Evolutionary conservation across 2,113 vertebrate species (phyloP).

Genomic region (Chaenogobius annularis): DNA sequence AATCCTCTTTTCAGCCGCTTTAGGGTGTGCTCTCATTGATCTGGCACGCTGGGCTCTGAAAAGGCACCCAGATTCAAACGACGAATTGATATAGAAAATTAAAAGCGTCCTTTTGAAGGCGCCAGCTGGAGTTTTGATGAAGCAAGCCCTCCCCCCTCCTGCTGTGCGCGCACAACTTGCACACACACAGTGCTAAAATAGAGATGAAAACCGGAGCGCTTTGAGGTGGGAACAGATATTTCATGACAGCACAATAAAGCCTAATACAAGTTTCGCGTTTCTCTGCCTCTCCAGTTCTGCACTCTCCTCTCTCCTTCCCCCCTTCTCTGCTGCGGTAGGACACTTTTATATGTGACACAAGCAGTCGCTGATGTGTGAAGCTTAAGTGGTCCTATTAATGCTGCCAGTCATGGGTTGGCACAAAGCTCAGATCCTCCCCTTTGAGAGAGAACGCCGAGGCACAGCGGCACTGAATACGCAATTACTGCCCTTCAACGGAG

Average conservation of each 20-base stretch:
- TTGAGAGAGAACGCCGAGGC: slow-evolving; percentile 22
- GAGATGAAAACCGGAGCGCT: slow-evolving; percentile 43
- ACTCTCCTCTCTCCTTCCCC: background rate
- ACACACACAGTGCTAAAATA: slow-evolving; percentile 24
- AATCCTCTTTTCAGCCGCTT: slow-evolving; percentile 1
- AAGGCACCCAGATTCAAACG: slow-evolving; percentile 5
- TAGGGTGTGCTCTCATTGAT: background rate
- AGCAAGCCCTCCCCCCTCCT: slow-evolving; percentile 16
- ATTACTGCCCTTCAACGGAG: slow-evolving; percentile 35
- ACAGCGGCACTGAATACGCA: slow-evolving; percentile 39
- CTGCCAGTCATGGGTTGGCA: slow-evolving; percentile 29
- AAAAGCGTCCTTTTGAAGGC: slow-evolving; percentile 15
- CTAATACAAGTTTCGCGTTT: slow-evolving; percentile 50
- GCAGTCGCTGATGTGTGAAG: slow-evolving; percentile 48
- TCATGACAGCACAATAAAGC: slow-evolving; percentile 39
- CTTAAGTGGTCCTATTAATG: slow-evolving; percentile 44
- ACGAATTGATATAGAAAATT: slow-evolving; percentile 17
- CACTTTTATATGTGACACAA: slow-evolving; percentile 59
- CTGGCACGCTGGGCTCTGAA: background rate
- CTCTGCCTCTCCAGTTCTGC: slow-evolving; percentile 18
- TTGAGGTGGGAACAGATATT: slow-evolving; percentile 40
- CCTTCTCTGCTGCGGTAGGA: slow-evolving; percentile 17
- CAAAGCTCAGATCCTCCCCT: slow-evolving; percentile 36
- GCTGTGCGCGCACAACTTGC: slow-evolving; percentile 7
- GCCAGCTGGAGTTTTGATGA: slow-evolving; percentile 51